Conservation (phyloP, 2,113 vertebrate genomes). For the Pavo muticus region DNA sequence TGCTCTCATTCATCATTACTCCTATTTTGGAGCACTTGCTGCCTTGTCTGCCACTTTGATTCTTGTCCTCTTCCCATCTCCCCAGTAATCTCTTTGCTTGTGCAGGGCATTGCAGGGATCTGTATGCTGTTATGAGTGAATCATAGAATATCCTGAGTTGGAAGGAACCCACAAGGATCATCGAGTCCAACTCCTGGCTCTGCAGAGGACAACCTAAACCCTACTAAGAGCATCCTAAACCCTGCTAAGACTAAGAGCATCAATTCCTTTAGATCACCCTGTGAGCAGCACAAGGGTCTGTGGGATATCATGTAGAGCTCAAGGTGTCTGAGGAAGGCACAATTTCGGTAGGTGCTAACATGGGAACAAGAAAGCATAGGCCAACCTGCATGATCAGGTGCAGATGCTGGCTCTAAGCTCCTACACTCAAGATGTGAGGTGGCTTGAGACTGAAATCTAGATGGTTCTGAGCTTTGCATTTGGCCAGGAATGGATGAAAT, state of each 20-base stretch:
- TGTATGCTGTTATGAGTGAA: too few species aligned
- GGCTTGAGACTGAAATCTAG: not conserved
- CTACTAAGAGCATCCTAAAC: too few species aligned
- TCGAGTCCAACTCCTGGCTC: too few species aligned
- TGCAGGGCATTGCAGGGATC: too few species aligned
- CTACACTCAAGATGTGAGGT: not conserved
- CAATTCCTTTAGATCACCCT: not conserved
- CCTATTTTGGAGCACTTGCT: not conserved
- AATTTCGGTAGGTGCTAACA: not conserved
- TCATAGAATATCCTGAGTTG: too few species aligned
- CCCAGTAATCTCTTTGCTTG: not conserved
- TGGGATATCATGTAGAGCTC: not conserved
- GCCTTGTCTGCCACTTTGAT: not conserved
- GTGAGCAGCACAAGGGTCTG: not conserved
- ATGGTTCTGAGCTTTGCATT: not conserved
- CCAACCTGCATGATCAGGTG: too few species aligned
- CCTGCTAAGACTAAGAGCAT: not conserved
- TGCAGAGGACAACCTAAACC: too few species aligned
- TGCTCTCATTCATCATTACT: not conserved
- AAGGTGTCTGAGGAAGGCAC: not conserved
- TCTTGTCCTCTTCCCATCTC: not conserved
- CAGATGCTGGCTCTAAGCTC: not conserved
- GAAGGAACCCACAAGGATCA: too few species aligned
- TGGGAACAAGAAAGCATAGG: not conserved
- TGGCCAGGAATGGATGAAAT: not conserved